These are phyloP conservation scores for Drosophila arawakana DNA, from an alignment of 1,140 invertebrate species.

Conservation along the genomic window DNA sequence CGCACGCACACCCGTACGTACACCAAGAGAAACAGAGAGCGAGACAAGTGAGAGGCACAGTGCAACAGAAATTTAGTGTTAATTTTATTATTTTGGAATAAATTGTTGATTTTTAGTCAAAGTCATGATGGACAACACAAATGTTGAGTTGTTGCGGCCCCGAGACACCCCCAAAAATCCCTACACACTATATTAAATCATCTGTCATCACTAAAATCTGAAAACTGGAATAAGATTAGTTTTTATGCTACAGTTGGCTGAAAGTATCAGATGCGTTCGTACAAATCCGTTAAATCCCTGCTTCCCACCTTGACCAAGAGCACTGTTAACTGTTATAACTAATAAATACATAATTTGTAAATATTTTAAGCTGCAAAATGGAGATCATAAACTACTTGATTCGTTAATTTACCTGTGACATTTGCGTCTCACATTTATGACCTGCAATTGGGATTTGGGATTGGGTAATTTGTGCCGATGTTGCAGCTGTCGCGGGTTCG, in stretches of 20 bases:
- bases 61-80: slow-evolving; percentile 67
- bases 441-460: slow-evolving; percentile 10
- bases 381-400: not conserved
- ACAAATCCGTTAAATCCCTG: not conserved
- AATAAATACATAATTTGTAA: slow-evolving; percentile 2
- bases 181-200: slow-evolving; percentile 19
- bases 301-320: not conserved
- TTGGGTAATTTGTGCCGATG: slow-evolving; percentile 1
- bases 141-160: slow-evolving; percentile 6
- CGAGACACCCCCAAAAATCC: not conserved
- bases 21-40: not conserved
- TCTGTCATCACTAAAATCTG: not conserved
- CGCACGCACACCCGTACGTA: not conserved
- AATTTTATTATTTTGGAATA: slow-evolving; percentile 71
- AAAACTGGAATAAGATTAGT: no score
- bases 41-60: slow-evolving; percentile 33
- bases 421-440: not conserved
- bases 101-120: slow-evolving; percentile 45
- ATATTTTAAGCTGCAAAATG: no score
- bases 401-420: slow-evolving; percentile 21
- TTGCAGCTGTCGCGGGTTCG: slow-evolving; percentile 39
- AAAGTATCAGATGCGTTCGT: no score
- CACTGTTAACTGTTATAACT: slow-evolving; percentile 10
- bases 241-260: no score
- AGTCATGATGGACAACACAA: not conserved